Conservation (phyloP, 2,888 invertebrate genomes). For the Antitype chi region DNA sequence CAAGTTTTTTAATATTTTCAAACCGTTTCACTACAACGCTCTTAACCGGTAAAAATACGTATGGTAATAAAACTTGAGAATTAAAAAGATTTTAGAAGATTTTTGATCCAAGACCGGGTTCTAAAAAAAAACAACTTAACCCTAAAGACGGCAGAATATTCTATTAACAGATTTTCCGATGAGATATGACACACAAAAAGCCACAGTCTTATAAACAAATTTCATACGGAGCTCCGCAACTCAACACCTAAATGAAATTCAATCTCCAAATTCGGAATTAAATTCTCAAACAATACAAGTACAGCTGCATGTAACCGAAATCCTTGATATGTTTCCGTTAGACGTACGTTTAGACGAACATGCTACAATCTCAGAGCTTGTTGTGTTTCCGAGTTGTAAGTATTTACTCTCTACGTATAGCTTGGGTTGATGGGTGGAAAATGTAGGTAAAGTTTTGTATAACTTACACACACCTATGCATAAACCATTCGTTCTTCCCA, state of each 20-base stretch:
- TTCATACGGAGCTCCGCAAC: not conserved
- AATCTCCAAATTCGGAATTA: constrained; percentile 17
- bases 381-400: constrained; percentile 2
- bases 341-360: constrained; percentile 21
- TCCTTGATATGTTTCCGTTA: constrained; percentile 42
- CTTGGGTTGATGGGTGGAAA: not conserved
- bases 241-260: constrained; percentile 7
- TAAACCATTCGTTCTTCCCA: no score
- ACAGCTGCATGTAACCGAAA: constrained; percentile 12
- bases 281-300: constrained; percentile 23
- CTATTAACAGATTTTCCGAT: not conserved
- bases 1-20: not conserved
- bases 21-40: not conserved
- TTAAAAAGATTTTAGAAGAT: not conserved
- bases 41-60: not conserved
- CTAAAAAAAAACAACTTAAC: not conserved
- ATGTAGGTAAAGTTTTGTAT: not conserved
- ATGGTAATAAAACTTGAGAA: not conserved
- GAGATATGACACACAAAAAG: not conserved
- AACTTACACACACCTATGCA: not conserved
- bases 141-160: not conserved
- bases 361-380: constrained; percentile 18
- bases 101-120: not conserved
- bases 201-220: not conserved
- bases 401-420: not conserved